Conservation (phyloP, 2,113 vertebrate genomes). For the Tetrax tetrax region DNA sequence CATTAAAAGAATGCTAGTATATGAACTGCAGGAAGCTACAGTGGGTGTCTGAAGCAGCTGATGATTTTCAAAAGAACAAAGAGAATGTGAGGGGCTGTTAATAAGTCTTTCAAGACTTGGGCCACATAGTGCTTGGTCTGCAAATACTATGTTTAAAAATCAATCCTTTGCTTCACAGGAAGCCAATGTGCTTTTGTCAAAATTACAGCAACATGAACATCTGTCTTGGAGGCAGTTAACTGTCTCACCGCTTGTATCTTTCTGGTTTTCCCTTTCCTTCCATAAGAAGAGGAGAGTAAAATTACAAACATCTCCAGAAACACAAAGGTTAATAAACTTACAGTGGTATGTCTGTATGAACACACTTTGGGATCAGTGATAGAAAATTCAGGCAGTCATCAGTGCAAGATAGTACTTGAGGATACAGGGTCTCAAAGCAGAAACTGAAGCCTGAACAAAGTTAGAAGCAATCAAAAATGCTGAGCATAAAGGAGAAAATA, state of each 20-base stretch:
- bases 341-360: neutral
- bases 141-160: conserved; percentile 70
- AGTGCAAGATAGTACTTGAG: neutral
- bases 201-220: conserved; percentile 59
- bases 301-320: neutral
- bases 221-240: conserved; percentile 49
- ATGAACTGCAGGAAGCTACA: conserved; percentile 21
- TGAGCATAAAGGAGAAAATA: neutral
- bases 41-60: conserved; percentile 30
- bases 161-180: conserved; percentile 63
- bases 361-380: neutral
- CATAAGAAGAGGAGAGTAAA: neutral
- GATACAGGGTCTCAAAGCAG: neutral
- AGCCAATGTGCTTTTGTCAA: conserved; percentile 59
- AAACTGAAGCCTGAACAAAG: neutral
- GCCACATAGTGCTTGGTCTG: conserved; percentile 58
- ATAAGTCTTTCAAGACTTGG: conserved; percentile 57
- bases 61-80: conserved; percentile 69
- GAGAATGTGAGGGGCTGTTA: conserved; percentile 43
- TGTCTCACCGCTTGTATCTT: neutral
- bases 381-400: conserved; percentile 31
- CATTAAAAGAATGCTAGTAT: neutral
- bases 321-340: conserved; percentile 5
- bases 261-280: neutral
- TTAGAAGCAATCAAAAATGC: neutral